Conservation (phyloP, 2,113 vertebrate genomes). For the Chamaetylas fuelleborni region DNA sequence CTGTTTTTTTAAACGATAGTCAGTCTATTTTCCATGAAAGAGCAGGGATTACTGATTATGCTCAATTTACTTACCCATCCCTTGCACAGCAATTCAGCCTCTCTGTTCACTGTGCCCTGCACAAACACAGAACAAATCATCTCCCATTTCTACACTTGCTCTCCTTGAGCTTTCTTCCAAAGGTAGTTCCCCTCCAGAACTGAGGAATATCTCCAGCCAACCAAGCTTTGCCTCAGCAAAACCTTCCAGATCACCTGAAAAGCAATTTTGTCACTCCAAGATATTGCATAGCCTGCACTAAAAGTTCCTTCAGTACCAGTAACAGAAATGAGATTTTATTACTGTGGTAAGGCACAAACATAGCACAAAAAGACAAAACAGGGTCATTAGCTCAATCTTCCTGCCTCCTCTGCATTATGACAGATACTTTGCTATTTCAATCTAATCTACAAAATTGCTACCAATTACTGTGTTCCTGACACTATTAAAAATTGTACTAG, state of each 20-base stretch:
- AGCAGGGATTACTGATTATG: background rate
- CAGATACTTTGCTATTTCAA: background rate
- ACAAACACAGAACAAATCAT: background rate
- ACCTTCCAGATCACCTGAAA: background rate
- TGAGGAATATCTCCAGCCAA: background rate
- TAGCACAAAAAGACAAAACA: background rate
- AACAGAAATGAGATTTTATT: background rate
- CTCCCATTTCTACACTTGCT: accelerated
- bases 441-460: background rate
- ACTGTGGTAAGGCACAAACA: background rate
- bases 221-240: background rate
- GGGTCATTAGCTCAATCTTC: background rate
- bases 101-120: accelerated
- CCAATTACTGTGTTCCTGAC: background rate
- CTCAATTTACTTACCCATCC: background rate
- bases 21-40: background rate
- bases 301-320: background rate
- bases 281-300: background rate
- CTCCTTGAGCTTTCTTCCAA: background rate
- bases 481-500: background rate
- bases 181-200: background rate
- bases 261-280: background rate
- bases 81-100: accelerated
- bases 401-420: background rate
- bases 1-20: background rate